Conservation (phyloP, 2,888 invertebrate genomes). For the Cyclophora albipunctata region DNA sequence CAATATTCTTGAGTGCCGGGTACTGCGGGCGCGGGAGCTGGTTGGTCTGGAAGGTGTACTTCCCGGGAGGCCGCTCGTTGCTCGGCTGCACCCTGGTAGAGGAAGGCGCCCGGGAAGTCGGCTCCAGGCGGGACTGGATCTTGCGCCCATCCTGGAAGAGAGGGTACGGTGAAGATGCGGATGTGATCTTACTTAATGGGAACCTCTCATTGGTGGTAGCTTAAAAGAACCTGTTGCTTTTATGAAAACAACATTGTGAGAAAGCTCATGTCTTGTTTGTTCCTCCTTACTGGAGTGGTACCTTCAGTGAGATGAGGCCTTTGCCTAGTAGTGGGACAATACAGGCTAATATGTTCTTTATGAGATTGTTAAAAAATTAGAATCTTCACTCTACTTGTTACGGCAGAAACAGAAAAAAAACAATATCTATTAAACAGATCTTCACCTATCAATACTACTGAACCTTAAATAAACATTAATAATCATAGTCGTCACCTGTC, state of each 20-base stretch:
- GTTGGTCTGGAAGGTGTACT: constrained; percentile 78
- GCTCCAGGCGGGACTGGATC: constrained; percentile 19
- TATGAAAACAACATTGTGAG: too few species aligned
- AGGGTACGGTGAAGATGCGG: not conserved
- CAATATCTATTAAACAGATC: too few species aligned
- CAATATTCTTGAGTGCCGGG: constrained; percentile 72
- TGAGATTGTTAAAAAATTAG: too few species aligned
- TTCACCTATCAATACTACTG: too few species aligned
- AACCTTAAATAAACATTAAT: not conserved
- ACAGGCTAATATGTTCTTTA: too few species aligned
- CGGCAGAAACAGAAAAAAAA: too few species aligned
- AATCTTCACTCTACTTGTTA: too few species aligned
- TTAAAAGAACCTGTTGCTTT: not conserved
- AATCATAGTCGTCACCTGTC: constrained; percentile 33
- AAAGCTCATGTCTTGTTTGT: too few species aligned
- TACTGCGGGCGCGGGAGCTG: constrained; percentile 86
- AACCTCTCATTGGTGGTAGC: not conserved
- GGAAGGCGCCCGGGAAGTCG: constrained; percentile 25
- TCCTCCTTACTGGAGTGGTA: too few species aligned
- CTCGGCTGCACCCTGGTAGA: constrained; percentile 40
- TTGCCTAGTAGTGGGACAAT: too few species aligned
- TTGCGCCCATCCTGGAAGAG: constrained; percentile 29
- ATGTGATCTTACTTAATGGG: not conserved
- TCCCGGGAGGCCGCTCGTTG: constrained; percentile 52
- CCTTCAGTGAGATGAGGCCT: too few species aligned